Conservation (phyloP, 2,797 vertebrate genomes). For the Fundulus diaphanus region DNA sequence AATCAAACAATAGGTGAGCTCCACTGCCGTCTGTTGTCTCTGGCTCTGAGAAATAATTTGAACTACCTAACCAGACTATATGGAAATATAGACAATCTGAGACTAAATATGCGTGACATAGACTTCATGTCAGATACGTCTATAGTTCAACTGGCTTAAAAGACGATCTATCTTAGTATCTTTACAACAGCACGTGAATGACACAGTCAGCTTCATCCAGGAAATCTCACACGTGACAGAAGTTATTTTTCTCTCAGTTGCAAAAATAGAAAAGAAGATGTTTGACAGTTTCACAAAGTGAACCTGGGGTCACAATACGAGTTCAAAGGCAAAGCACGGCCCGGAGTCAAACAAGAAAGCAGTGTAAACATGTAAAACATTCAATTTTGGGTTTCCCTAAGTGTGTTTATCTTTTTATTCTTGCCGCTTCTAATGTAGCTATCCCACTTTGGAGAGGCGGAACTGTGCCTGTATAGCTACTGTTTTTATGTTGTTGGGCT, state of each 20-base stretch:
- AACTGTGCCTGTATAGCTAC: not conserved
- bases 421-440: not conserved
- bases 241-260: not conserved
- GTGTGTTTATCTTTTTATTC: not conserved
- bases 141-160: not conserved
- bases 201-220: not conserved
- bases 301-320: not conserved
- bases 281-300: not conserved
- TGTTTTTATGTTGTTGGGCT: not conserved
- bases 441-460: not conserved
- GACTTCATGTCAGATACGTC: not conserved
- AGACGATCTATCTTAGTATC: not conserved
- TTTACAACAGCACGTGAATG: not conserved
- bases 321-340: not conserved
- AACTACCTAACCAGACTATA: not conserved
- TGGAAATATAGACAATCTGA: not conserved
- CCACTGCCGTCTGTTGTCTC: not conserved
- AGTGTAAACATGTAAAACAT: not conserved
- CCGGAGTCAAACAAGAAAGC: not conserved
- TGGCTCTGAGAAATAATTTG: not conserved
- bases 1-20: not conserved
- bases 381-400: not conserved
- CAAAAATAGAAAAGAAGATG: not conserved
- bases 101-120: not conserved
- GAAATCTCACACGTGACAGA: not conserved